phyloP scores from a whole-genome alignment of 2,888 invertebrate species.

The Dolichopus griseipennis region DNA sequence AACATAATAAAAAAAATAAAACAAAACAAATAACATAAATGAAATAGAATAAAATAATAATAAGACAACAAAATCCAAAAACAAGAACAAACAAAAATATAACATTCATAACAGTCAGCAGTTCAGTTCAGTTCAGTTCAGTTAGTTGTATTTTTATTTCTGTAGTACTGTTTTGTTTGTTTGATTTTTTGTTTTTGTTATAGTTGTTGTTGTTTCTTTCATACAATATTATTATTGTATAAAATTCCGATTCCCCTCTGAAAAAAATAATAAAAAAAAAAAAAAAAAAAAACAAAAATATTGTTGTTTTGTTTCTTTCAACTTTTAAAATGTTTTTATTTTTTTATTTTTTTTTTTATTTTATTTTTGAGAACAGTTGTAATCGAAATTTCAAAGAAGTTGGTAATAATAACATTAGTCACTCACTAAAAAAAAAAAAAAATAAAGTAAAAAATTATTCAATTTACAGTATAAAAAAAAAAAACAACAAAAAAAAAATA shows the following conservation, averaged over 20 bases:
- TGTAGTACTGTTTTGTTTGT: too few species aligned
- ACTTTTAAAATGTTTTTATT: neutral
- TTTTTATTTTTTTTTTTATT: too few species aligned
- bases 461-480: neutral
- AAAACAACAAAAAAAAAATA: neutral
- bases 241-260: conserved; percentile 6
- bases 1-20: too few species aligned
- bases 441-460: too few species aligned
- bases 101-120: neutral
- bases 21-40: too few species aligned
- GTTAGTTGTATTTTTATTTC: too few species aligned
- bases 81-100: neutral
- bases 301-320: neutral
- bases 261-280: too few species aligned
- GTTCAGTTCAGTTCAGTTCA: neutral
- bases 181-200: too few species aligned
- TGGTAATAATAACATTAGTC: conserved; percentile 6
- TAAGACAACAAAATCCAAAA: neutral
- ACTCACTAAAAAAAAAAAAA: conserved; percentile 5
- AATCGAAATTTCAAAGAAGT: conserved; percentile 6
- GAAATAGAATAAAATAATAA: neutral
- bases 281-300: too few species aligned
- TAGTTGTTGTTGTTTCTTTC: too few species aligned
- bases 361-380: conserved; percentile 1
- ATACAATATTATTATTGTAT: neutral